These are phyloP conservation scores for Florisuga fusca DNA, from an alignment of 2,797 vertebrate species.

Conservation along the genomic window DNA sequence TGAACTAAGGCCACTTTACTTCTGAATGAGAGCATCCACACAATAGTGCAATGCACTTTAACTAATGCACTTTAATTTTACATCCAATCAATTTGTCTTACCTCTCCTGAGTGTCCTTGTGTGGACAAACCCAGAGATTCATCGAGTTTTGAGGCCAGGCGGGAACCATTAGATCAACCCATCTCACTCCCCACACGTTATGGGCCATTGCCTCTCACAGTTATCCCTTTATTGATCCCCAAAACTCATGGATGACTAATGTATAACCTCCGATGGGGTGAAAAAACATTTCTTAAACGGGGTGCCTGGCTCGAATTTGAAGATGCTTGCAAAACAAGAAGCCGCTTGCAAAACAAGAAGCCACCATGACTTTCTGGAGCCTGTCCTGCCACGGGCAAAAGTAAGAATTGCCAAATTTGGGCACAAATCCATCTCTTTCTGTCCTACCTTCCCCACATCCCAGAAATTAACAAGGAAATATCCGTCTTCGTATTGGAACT, in stretches of 20 bases:
- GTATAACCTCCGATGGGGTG: rapidly evolving
- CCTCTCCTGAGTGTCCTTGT: conserved; percentile 69
- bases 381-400: not conserved
- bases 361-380: not conserved
- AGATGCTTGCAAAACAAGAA: not conserved
- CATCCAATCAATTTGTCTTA: conserved; percentile 74
- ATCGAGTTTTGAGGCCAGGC: conserved; percentile 27
- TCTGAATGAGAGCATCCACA: conserved; percentile 75
- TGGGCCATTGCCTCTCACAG: not conserved
- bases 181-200: not conserved
- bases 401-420: not conserved
- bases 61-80: conserved; percentile 76
- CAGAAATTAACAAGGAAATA: not conserved
- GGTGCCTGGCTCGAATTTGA: not conserved
- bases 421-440: not conserved
- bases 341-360: not conserved
- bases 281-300: not conserved
- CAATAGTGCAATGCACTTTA: conserved; percentile 72
- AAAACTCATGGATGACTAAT: not conserved
- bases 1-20: conserved; percentile 75
- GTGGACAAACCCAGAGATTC: conserved; percentile 51
- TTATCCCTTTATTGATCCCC: conserved; percentile 30
- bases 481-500: not conserved
- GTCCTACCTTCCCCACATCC: not conserved
- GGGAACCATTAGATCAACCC: conserved; percentile 34